Percentiles rank a stretch among this genome's conserved stretches.
Evolutionary conservation across 1,140 invertebrate genomes (phyloP).

Genomic region (Paralvinella palmiformis): DNA sequence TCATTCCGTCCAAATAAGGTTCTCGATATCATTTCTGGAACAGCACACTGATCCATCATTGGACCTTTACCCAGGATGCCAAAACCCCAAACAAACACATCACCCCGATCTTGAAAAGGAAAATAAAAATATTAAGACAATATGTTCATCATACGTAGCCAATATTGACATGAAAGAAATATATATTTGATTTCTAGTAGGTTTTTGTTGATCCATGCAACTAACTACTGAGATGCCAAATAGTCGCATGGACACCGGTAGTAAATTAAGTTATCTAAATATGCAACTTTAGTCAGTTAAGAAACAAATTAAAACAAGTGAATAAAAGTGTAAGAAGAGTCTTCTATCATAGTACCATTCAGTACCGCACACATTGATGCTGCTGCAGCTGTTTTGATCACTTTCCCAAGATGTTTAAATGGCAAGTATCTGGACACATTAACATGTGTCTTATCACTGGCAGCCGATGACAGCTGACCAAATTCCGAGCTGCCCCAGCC

Average conservation of each 20-base stretch:
- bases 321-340: too few relatives aligned
- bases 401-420: conserved; percentile 61
- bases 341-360: conserved; percentile 72
- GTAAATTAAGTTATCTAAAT: too few relatives aligned
- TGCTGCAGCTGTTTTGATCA: conserved; percentile 75
- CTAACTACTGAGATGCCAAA: too few relatives aligned
- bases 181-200: too few relatives aligned
- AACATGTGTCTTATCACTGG: conserved; percentile 44
- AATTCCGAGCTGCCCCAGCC: conserved; percentile 98
- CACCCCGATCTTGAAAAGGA: conserved; percentile 62
- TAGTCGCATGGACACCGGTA: too few relatives aligned
- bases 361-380: conserved; percentile 79
- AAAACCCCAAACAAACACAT: conserved; percentile 88
- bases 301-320: too few relatives aligned
- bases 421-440: conserved; percentile 63
- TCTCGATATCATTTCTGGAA: conserved; percentile 67
- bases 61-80: conserved; percentile 86
- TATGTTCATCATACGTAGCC: too few relatives aligned
- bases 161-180: too few relatives aligned
- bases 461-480: conserved; percentile 62
- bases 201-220: too few relatives aligned
- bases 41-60: conserved; percentile 58
- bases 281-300: too few relatives aligned
- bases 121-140: too few relatives aligned
- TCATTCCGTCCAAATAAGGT: conserved; percentile 79